A percentile compares a stretch with the other conserved stretches of the same genome.
These are phyloP conservation scores for Pseudeuparius sepicola DNA, from an alignment of 2,888 invertebrate species.

Conservation along the genomic window DNA sequence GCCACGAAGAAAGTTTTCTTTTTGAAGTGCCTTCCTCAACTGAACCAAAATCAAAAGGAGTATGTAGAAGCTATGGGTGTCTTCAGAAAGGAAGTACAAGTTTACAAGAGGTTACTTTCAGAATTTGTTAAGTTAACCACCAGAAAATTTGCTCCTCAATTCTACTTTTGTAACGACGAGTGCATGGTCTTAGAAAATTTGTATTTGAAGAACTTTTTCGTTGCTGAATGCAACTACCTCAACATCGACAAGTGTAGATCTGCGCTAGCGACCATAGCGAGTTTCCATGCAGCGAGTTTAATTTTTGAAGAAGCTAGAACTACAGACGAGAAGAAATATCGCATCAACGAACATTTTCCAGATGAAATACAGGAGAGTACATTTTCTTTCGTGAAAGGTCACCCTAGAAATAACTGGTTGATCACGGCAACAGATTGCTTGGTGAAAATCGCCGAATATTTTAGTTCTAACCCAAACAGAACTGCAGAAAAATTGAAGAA, in stretches of 20 bases:
- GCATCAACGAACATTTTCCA: slow-evolving; percentile 26
- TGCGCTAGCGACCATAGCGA: slow-evolving; percentile 33
- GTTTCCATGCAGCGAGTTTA: slow-evolving; percentile 45
- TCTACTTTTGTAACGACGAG: slow-evolving; percentile 39
- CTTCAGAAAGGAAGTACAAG: slow-evolving; percentile 35
- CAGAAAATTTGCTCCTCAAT: slow-evolving; percentile 32
- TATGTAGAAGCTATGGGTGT: slow-evolving; percentile 41
- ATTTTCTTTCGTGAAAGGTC: no score
- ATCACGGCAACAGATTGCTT: no score
- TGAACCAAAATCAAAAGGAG: no score
- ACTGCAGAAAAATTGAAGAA: no score
- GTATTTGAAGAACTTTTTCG: slow-evolving; percentile 35
- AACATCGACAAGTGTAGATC: slow-evolving; percentile 15
- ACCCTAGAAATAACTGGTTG: no score
- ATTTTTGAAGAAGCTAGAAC: slow-evolving; percentile 40
- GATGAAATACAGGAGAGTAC: slow-evolving; percentile 27
- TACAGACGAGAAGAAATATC: slow-evolving; percentile 18
- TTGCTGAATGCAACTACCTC: no score
- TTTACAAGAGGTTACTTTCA: slow-evolving; percentile 29
- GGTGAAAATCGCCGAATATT: no score
- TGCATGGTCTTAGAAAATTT: slow-evolving; percentile 43
- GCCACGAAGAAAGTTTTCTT: no score
- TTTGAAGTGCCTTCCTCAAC: no score
- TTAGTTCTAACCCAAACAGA: no score
- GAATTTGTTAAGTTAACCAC: slow-evolving; percentile 25